Evolutionary conservation across 2,797 vertebrate genomes (phyloP), one percentile per base, ranked within the genome.

Genomic region (Lindbergichthys nudifrons): DNA sequence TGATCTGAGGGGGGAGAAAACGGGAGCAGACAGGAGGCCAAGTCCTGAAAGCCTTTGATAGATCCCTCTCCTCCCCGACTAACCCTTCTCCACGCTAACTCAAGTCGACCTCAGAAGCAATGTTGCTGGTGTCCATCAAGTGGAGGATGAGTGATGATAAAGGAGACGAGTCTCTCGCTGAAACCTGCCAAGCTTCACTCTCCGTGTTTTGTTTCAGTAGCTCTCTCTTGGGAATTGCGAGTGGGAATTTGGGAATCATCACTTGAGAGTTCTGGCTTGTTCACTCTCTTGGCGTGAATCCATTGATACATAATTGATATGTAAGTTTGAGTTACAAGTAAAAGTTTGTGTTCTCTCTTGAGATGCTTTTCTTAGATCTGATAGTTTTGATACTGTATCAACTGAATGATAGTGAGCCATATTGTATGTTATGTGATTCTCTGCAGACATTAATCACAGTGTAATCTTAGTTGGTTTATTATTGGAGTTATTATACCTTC

Each of bases 1-100:
- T 82, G 83, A 91, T 89, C 78, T 76, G 65, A 90, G 75, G 65
- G 12, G 47, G 68, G 63, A 63, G 51, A 47, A 83, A 64, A 77
- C 43, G 52, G 66, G 52, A 80, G 63, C 46, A 76, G 83, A 80
- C 65, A 74, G 77, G 42, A 77, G 73, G 68, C 56, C 66, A 77
- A 70, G 75, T 80, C 77, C 65, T 48, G 8, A 66, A 83, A 74
- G 78, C 47, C 80, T 89, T 83, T 84, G 71, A 88, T 67, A 65
- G 70, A 76, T 72, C 59, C 58, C 72, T 74, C 42, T 47, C 57
- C 61, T 75, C 71, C 21, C 10, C 53, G 41, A 1, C 36, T 19
- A 14, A 30, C 61, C 39, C 62, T 23, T 43, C 43, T 46, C 60
- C 30, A 13, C 0, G 0, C 23, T 73, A 77, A 79, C 65, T 73